Evolutionary conservation across 2,888 invertebrate species (phyloP).

Genomic region (Tipula helvola): DNA sequence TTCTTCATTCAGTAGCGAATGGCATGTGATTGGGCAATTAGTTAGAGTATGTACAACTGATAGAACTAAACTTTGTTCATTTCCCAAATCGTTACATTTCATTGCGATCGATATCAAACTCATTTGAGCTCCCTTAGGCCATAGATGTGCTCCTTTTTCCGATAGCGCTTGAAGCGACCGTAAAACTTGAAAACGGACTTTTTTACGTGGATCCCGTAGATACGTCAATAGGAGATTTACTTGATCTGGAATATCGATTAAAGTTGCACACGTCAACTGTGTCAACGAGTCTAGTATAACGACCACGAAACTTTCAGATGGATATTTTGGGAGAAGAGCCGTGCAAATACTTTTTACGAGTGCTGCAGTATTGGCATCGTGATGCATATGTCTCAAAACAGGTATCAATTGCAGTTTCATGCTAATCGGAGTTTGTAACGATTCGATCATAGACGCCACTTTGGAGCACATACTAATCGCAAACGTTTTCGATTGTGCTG

Average conservation of each 20-base stretch:
- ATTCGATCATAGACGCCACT: conserved; percentile 89
- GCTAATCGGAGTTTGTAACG: conserved; percentile 82
- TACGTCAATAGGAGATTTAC: conserved; percentile 55
- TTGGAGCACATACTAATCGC: conserved; percentile 92
- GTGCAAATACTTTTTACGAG: conserved; percentile 63
- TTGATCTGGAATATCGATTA: conserved; percentile 85
- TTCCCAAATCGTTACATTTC: conserved; percentile 25
- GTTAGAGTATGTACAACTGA: conserved; percentile 31
- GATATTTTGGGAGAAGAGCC: conserved; percentile 62
- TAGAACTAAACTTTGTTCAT: conserved; percentile 31
- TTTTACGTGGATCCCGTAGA: conserved; percentile 55
- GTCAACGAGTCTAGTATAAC: conserved; percentile 80
- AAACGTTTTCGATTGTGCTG: conserved; percentile 89
- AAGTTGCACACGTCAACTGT: conserved; percentile 73
- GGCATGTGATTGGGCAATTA: conserved; percentile 32
- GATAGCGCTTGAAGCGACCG: conserved; percentile 56
- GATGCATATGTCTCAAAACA: conserved; percentile 87
- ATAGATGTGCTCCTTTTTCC: conserved; percentile 61
- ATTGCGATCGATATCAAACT: conserved; percentile 29
- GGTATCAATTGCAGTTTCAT: conserved; percentile 84
- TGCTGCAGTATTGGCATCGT: conserved; percentile 49
- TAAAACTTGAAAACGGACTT: conserved; percentile 54
- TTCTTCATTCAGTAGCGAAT: conserved; percentile 29
- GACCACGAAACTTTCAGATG: conserved; percentile 64
- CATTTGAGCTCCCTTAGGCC: conserved; percentile 48